Evolutionary conservation across 2,888 invertebrate species (phyloP), one percentile per base, ranked within the genome.

Genomic region (Pterostichus madidus): DNA sequence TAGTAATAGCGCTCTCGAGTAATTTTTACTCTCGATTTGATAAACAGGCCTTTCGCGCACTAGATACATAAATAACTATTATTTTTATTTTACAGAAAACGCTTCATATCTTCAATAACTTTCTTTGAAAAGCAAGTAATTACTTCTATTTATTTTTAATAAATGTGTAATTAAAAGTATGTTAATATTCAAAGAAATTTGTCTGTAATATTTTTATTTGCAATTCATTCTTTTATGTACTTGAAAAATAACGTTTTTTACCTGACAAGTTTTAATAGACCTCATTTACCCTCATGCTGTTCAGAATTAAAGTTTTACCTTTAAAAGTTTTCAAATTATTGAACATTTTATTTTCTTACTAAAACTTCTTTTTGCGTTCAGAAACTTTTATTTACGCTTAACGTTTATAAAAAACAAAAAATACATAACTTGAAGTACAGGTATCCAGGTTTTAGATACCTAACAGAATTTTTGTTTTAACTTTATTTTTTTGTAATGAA

Each of bases 241-340:
- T 17, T 13, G 44, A 46, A 46, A 15, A 46, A 46, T 7, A n/a
- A 6, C 13, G 5, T 13, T 68, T 71, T 71, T 71, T 71, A 71
- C 46, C 49, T 52, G 52, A 52, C 52, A 75, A 75, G 75, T 52
- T 75, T 75, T 75, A 75, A 75, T 75, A 75, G 75, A 31, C 24
- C 15, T 75, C 52, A 75, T 75, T 75, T 75, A 31, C 75, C 13
- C 31, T 13, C 73, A n/a, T 75, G 17, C 52, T 46, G 46, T 31
- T 24, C 52, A 75, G 75, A 75, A 75, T 75, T 75, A 49, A 75
- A 75, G 75, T 75, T 75, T 75, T 52, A 75, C 75, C 75, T 75
- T 75, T 75, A 52, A 49, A 75, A 75, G 75, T 75, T 75, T 75
- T 75, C 52, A 75, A 75, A 75, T 75, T 75, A 75, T 75, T 75